Evolutionary conservation across 1,140 invertebrate genomes (phyloP).

Genomic region (Halictus rubicundus): DNA sequence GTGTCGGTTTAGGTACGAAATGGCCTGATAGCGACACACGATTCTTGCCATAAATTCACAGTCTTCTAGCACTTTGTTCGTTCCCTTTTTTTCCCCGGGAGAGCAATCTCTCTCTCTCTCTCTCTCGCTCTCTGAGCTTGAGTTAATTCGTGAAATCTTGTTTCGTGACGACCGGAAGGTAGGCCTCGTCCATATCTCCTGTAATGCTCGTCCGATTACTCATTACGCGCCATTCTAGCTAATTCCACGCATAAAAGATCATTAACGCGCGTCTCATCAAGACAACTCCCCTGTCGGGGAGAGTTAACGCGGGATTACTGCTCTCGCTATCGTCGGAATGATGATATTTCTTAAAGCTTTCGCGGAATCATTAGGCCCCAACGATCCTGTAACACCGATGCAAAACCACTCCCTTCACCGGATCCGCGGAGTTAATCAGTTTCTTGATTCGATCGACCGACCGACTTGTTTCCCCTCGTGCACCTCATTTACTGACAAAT

Average conservation of each 20-base stretch:
- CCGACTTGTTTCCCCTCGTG: too few species aligned
- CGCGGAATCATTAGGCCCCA: background rate
- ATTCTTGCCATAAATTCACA: too few species aligned
- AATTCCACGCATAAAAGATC: constrained; percentile 33
- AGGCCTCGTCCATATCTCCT: background rate
- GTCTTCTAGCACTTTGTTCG: too few species aligned
- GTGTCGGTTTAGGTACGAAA: too few species aligned
- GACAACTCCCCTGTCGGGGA: background rate
- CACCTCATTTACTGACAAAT: background rate
- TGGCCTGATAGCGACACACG: too few species aligned
- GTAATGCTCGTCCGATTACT: constrained; percentile 22
- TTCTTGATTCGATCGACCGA: background rate
- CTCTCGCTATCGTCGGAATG: background rate
- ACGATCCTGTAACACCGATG: background rate
- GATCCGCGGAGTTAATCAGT: background rate
- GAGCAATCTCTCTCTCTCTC: too few species aligned
- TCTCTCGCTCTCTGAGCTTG: background rate
- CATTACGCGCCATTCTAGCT: constrained; percentile 35
- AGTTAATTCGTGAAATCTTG: background rate
- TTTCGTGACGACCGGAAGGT: background rate
- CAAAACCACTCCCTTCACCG: background rate
- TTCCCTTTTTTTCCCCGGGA: background rate
- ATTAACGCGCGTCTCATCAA: constrained; percentile 47
- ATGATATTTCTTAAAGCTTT: constrained; percentile 12
- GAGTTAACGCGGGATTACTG: constrained; percentile 33